These are phyloP conservation scores for Cacoxenus indagator DNA, from an alignment of 2,888 invertebrate species.

Conservation along the genomic window DNA sequence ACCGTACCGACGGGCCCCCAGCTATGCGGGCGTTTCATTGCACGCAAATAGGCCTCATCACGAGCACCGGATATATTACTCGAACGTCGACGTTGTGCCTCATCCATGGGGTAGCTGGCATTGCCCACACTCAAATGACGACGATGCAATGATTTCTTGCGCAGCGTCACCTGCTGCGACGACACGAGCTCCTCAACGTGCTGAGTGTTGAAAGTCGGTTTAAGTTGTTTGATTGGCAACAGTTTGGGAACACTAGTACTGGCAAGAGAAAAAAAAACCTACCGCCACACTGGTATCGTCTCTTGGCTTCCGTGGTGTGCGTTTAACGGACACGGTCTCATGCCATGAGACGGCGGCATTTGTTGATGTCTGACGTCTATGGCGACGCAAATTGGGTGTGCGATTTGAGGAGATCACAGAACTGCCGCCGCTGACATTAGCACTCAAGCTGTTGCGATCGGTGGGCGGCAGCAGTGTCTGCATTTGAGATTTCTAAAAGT, in stretches of 20 bases:
- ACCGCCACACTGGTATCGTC: constrained; percentile 8
- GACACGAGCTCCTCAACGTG: constrained; percentile 38
- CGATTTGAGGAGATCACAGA: constrained; percentile 55
- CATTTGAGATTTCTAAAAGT: constrained; percentile 34
- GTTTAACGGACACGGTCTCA: constrained; percentile 67
- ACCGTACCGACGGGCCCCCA: constrained; percentile 70
- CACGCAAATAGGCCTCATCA: constrained; percentile 52
- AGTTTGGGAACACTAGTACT: neutral
- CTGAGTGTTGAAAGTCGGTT: neutral
- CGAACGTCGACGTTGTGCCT: constrained; percentile 50
- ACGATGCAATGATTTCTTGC: constrained; percentile 62
- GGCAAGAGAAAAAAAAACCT: neutral
- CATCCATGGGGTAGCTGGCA: constrained; percentile 63
- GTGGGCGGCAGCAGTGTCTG: constrained; percentile 46
- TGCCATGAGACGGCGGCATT: constrained; percentile 71
- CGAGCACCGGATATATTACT: constrained; percentile 63
- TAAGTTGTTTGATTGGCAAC: neutral
- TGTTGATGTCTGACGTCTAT: constrained; percentile 67
- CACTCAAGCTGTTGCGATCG: constrained; percentile 34
- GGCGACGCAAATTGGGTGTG: constrained; percentile 48
- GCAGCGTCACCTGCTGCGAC: constrained; percentile 62
- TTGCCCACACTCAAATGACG: constrained; percentile 68
- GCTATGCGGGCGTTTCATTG: constrained; percentile 63
- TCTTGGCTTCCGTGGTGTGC: constrained; percentile 52
- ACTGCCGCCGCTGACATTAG: constrained; percentile 50